These are phyloP conservation scores for Melanostigma gelatinosum DNA, from an alignment of 2,113 vertebrate genomes.

Conservation along the genomic window DNA sequence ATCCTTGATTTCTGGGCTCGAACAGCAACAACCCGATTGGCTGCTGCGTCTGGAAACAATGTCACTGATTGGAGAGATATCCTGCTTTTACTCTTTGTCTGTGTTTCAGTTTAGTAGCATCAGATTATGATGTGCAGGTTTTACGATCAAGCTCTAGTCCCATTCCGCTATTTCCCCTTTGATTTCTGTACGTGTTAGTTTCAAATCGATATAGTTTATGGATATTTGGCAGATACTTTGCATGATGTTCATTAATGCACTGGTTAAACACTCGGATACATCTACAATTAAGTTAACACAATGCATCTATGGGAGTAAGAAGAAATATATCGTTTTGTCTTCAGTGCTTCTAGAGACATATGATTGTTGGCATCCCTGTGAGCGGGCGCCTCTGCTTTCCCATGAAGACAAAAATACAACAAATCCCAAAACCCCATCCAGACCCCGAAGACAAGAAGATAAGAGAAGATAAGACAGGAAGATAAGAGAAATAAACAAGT, in stretches of 20 bases:
- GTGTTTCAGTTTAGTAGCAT: slow-evolving; percentile 15
- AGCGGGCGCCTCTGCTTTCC: slow-evolving; percentile 51
- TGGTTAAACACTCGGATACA: slow-evolving; percentile 69
- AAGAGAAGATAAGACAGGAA: too few relatives aligned
- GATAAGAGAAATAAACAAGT: slow-evolving; percentile 64
- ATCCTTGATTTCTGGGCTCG: slow-evolving; percentile 22
- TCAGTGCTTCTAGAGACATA: slow-evolving; percentile 63
- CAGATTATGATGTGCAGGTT: slow-evolving; percentile 20
- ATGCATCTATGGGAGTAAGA: slow-evolving; percentile 49
- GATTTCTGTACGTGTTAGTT: slow-evolving; percentile 48
- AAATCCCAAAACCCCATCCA: slow-evolving; percentile 34
- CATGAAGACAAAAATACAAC: slow-evolving; percentile 58
- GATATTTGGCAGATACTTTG: slow-evolving; percentile 74
- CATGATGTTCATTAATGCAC: slow-evolving; percentile 64
- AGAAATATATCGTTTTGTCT: slow-evolving; percentile 47
- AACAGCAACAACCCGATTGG: not conserved
- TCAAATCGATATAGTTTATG: slow-evolving; percentile 49
- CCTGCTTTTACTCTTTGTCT: slow-evolving; percentile 19
- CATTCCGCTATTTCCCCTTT: slow-evolving; percentile 40
- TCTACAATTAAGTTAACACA: slow-evolving; percentile 60
- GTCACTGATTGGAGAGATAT: slow-evolving; percentile 17
- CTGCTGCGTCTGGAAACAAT: slow-evolving; percentile 33
- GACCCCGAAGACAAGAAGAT: slow-evolving; percentile 56
- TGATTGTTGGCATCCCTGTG: slow-evolving; percentile 70
- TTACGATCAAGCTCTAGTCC: slow-evolving; percentile 47